Conservation (phyloP, 2,797 vertebrate genomes). For the Eleutherodactylus coqui region DNA sequence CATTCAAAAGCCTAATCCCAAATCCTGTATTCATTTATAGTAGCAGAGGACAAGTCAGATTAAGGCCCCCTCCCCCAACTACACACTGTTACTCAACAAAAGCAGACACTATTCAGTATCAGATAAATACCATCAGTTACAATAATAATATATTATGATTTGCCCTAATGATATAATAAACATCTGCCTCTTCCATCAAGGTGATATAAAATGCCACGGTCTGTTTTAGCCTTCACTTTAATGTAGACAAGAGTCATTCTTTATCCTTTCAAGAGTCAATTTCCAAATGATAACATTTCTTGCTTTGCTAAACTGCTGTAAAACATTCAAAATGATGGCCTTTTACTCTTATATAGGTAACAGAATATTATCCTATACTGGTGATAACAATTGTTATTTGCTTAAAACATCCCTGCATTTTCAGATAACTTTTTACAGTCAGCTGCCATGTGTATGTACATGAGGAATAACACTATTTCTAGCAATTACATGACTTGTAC, state of each 20-base stretch:
- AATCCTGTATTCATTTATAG: conserved; percentile 51
- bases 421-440: too few relatives aligned
- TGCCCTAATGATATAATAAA: too few relatives aligned
- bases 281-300: not conserved
- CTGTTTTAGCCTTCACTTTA: not conserved
- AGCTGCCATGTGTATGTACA: too few relatives aligned
- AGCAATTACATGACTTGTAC: too few relatives aligned
- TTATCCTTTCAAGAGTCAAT: not conserved
- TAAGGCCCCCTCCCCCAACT: conserved; percentile 33
- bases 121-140: too few relatives aligned
- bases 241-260: not conserved
- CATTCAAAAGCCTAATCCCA: conserved; percentile 48
- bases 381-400: not conserved
- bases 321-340: not conserved
- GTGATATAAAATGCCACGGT: not conserved
- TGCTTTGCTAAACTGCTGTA: not conserved
- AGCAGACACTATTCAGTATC: not conserved
- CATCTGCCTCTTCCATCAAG: too few relatives aligned
- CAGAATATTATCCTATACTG: too few relatives aligned
- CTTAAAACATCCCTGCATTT: too few relatives aligned
- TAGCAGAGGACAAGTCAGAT: conserved; percentile 49
- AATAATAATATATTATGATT: not conserved
- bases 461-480: too few relatives aligned
- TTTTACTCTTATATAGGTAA: too few relatives aligned
- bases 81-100: not conserved